Evolutionary conservation across 2,888 invertebrate species (phyloP).

Genomic region (Galerucella nymphaeae): DNA sequence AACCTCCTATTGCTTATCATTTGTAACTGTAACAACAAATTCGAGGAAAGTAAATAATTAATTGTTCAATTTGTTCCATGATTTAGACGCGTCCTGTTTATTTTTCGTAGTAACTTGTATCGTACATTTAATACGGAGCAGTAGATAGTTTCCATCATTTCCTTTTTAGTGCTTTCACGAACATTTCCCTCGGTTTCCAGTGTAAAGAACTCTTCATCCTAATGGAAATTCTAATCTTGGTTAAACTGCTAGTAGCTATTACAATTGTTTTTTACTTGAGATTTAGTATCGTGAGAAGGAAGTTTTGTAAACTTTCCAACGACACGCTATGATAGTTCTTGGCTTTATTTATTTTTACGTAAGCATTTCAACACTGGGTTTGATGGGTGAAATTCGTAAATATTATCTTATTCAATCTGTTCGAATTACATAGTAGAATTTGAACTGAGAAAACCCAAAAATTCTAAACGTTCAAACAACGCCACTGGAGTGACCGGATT

Average conservation of each 20-base stretch:
- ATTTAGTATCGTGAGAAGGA: slow-evolving; percentile 27
- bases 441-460: too few relatives aligned
- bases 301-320: slow-evolving; percentile 23
- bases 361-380: slow-evolving; percentile 10
- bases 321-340: slow-evolving; percentile 17
- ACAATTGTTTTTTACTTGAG: slow-evolving; percentile 20
- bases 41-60: too few relatives aligned
- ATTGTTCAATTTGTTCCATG: too few relatives aligned
- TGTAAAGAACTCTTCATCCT: background rate
- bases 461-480: too few relatives aligned
- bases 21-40: too few relatives aligned
- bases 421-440: too few relatives aligned
- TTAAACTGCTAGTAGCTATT: slow-evolving; percentile 10
- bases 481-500: too few relatives aligned
- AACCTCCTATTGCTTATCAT: too few relatives aligned
- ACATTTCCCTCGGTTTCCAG: background rate
- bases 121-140: background rate
- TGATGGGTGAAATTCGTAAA: background rate
- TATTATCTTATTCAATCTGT: too few relatives aligned
- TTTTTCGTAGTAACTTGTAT: background rate
- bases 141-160: background rate
- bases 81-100: background rate
- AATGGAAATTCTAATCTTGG: slow-evolving; percentile 11
- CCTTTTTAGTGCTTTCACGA: background rate
- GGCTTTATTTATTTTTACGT: slow-evolving; percentile 6